Conservation (phyloP, 2,113 vertebrate genomes). For the Loxodonta africana region DNA sequence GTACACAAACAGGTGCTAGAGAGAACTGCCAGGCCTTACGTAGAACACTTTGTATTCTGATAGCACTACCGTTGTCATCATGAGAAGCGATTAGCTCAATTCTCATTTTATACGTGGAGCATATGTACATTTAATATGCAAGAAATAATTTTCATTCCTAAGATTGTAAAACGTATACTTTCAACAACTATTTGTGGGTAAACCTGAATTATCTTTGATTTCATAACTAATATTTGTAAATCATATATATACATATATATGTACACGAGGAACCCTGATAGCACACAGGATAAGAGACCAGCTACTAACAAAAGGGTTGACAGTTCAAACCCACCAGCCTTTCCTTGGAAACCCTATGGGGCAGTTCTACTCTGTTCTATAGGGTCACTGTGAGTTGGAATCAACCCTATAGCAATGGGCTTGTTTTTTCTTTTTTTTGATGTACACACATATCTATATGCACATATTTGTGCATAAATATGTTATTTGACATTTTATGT, state of each 20-base stretch:
- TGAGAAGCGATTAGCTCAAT: neutral
- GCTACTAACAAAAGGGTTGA: too few relatives aligned
- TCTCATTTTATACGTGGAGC: neutral
- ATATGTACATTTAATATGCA: neutral
- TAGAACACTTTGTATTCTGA: conserved; percentile 15
- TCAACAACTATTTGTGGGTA: neutral
- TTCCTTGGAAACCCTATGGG: too few relatives aligned
- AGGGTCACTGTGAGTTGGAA: too few relatives aligned
- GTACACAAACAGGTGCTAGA: neutral
- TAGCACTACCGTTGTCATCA: neutral
- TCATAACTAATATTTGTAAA: neutral
- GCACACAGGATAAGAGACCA: too few relatives aligned
- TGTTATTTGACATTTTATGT: neutral
- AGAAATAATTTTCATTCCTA: neutral
- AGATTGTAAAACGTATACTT: neutral
- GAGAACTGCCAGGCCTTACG: neutral
- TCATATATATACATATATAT: neutral
- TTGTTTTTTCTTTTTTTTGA: too few relatives aligned
- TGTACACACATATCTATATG: neutral
- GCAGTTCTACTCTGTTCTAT: too few relatives aligned
- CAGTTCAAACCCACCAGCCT: too few relatives aligned
- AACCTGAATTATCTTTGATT: neutral
- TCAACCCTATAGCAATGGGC: too few relatives aligned
- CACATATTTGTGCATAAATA: neutral
- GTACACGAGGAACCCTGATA: neutral